Base-by-base conservation (phyloP, 1,140 invertebrate species). In the Habropoda laboriosa region DNA sequence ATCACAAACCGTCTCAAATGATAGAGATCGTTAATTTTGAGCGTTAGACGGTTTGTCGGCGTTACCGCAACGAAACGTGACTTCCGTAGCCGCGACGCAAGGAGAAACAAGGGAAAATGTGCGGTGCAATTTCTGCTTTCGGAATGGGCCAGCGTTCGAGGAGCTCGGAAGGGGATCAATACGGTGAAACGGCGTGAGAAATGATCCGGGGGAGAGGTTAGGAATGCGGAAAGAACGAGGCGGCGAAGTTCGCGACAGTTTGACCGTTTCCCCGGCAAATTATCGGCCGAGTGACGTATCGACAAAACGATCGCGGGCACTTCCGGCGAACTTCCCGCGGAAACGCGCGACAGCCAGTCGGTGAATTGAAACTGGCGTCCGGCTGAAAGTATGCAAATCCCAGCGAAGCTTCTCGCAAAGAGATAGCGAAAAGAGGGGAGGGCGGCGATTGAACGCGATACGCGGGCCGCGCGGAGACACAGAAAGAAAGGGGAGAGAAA, bases 221-320 rank as follows among this genome's bases (percentile, higher is more conserved):
- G 18, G 55, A 32, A 18, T 18, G 55, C 30, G n/a, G n/a, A n/a
- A 13, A 32, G 24, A 32, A 66, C 42, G 18, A 21, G 2, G 61
- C 7, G 61, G 18, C 42, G 2, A 27, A 51, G 27, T 49, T 32
- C 18, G 10, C 32, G 63, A 32, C 8, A 10, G 30, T 51, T 47
- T 49, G 21, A 51, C 13, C 45, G 45, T 67, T 51, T 16, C 6
- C 0, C 13, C 24, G 6, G 13, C 45, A 6, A 68, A 51, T 68
- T 68, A 68, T 51, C 64, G 30, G 0, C 63, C 5, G 10, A 21
- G 16, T 6, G 30, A 67, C 64, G 45, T 67, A 67, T 67, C 64
- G 64, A 68, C 45, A 10, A 32, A 68, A 35, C 64, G 64, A 51
- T 51, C 64, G 10, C 27, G 18, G 35, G 16, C 8, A n/a, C n/a